A percentile compares a stretch with the other conserved stretches of the same genome.
Evolutionary conservation across 2,113 vertebrate species (phyloP).

Genomic region (Struthio camelus): DNA sequence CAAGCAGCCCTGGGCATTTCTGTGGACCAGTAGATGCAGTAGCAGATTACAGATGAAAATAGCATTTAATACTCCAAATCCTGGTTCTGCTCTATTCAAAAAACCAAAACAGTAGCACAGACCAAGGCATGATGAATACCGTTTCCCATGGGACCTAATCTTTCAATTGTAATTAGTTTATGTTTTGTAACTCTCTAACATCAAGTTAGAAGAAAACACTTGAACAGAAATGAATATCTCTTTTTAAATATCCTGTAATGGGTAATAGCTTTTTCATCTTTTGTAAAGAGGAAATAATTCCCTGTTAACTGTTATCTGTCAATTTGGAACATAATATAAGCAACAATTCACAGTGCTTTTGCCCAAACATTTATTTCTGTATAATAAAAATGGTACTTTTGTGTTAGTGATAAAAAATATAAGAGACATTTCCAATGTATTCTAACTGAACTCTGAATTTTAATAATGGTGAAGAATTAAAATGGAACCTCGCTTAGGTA

Average conservation of each 20-base stretch:
- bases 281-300: background rate
- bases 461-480: background rate
- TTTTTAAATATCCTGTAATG: background rate
- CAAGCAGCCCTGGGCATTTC: background rate
- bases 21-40: background rate
- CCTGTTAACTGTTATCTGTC: background rate
- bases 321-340: background rate
- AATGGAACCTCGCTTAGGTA: background rate
- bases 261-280: background rate
- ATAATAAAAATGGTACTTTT: background rate
- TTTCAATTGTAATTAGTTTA: background rate
- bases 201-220: background rate
- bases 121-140: background rate
- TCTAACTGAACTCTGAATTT: background rate
- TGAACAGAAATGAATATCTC: background rate
- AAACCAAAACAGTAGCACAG: background rate
- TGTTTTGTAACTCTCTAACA: background rate
- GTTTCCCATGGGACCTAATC: background rate
- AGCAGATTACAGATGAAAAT: constrained; percentile 7
- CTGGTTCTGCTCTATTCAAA: background rate
- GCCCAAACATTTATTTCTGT: background rate
- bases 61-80: background rate
- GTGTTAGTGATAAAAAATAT: background rate
- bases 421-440: background rate
- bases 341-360: background rate